A percentile compares a stretch with the other conserved stretches of the same genome.
Conservation (phyloP, 2,888 invertebrate genomes). For the Tetramorium bicarinatum region DNA sequence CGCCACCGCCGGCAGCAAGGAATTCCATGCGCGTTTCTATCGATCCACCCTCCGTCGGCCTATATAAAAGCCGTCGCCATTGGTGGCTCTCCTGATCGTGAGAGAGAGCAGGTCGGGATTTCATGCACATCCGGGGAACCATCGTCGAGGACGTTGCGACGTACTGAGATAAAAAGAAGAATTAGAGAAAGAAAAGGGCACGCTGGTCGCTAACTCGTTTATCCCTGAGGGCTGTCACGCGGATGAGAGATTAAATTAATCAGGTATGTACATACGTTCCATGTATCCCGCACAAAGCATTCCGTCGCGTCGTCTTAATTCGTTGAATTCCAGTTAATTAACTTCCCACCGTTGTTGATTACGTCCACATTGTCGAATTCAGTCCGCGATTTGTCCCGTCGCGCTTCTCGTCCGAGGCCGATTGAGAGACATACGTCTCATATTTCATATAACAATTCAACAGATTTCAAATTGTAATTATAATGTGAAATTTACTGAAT, state of each 20-base stretch:
- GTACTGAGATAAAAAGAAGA: not conserved
- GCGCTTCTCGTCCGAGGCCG: not conserved
- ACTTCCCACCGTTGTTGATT: not conserved
- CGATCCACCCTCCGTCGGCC: slow-evolving; percentile 75
- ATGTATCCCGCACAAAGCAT: no score
- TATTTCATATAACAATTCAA: not conserved
- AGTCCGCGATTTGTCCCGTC: not conserved
- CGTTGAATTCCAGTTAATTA: not conserved
- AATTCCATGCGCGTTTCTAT: slow-evolving; percentile 84
- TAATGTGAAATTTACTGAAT: not conserved
- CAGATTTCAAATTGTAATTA: not conserved
- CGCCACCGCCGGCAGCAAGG: slow-evolving; percentile 75
- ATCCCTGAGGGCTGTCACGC: slow-evolving; percentile 35
- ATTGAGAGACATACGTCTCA: not conserved
- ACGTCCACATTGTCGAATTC: no score
- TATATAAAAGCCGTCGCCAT: slow-evolving; percentile 80
- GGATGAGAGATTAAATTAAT: slow-evolving; percentile 63
- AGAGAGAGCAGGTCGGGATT: slow-evolving; percentile 72
- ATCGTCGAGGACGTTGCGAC: slow-evolving; percentile 28
- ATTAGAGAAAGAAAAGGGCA: not conserved
- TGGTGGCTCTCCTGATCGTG: slow-evolving; percentile 67
- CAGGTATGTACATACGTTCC: slow-evolving; percentile 44
- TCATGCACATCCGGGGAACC: slow-evolving; percentile 49
- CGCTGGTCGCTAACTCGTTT: not conserved
- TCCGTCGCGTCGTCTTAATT: not conserved